Base-by-base conservation (phyloP, 2,113 vertebrate species). In the Dermatemys mawii region DNA sequence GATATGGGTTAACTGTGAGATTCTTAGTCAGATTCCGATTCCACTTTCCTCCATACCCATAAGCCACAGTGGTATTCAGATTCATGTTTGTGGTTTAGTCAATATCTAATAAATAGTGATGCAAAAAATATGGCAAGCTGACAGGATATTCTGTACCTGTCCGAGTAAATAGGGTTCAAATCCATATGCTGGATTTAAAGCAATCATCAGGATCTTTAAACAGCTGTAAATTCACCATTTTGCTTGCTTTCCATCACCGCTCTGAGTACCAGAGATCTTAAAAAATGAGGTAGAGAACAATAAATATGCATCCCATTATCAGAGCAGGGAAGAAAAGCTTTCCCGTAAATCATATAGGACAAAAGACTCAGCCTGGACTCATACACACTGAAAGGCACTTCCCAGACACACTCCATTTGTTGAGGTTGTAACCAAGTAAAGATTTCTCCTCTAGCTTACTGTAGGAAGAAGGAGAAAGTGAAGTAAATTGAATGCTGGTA, bases 141-240 rank as follows among this genome's bases (percentile, higher is more conserved):
- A 12, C 6, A 5, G 85, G 88, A 83, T 55, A 50, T 81, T 12
- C 5, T 80, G 78, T 63, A 16, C 53, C 16, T 84, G 12, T 75
- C 35, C 32, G 55, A 24, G 8, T 44, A 32, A 57, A 55, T 89
- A 55, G 84, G 32, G 1, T 76, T 85, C 76, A 55, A 82, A 91
- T 49, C 3, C 19, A 84, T 63, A 55, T 87, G 70, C 70, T 91
- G 32, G n/a, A 24, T 54, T 78, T 83, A 35, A 4, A 85, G 3
- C 26, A 73, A 16, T 32, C 78, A 85, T 10, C 5, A 81, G n/a
- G 78, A 80, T 14, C 21, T 95, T 86, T 78, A 53, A 84, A 57
- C 46, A 78, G n/a, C 35, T 88, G 10, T 48, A 84, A 83, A 73
- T 92, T 70, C 86, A 32, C 87, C 79, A 22, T 5, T 90, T 86